These are phyloP conservation scores for Eleginops maclovinus DNA, from an alignment of 2,113 vertebrate species.

Conservation along the genomic window DNA sequence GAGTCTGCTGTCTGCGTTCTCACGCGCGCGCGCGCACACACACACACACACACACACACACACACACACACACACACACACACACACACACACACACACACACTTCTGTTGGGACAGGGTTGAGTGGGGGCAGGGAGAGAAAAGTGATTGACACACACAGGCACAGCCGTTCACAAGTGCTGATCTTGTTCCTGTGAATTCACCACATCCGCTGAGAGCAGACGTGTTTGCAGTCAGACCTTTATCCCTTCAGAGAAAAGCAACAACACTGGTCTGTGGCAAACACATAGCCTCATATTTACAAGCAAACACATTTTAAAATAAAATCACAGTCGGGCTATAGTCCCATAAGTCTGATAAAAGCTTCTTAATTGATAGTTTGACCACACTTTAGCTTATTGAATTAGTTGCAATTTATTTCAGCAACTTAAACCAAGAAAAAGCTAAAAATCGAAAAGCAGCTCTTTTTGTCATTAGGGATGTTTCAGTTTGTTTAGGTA, in stretches of 20 bases:
- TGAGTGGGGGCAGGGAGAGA: constrained; percentile 64
- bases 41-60: constrained; percentile 9
- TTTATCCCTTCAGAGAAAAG: constrained; percentile 19
- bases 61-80: constrained; percentile 2
- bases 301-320: constrained; percentile 21
- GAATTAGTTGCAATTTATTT: too few relatives aligned
- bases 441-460: too few relatives aligned
- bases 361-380: too few relatives aligned
- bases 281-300: background rate
- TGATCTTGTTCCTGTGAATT: constrained; percentile 32
- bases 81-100: background rate
- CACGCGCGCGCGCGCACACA: constrained; percentile 6
- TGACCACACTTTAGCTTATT: too few relatives aligned
- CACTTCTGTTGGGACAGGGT: constrained; percentile 16
- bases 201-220: constrained; percentile 62
- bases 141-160: constrained; percentile 59
- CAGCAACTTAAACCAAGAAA: too few relatives aligned
- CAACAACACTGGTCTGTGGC: constrained; percentile 21
- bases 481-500: background rate
- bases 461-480: background rate
- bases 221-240: background rate
- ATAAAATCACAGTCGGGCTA: background rate
- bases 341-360: background rate
- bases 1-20: constrained; percentile 15
- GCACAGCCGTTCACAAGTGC: constrained; percentile 9